A percentile compares a stretch with the other conserved stretches of the same genome.
phyloP scores from a whole-genome alignment of 2,797 vertebrate species.

The Ctenopoma kingsleyae region DNA sequence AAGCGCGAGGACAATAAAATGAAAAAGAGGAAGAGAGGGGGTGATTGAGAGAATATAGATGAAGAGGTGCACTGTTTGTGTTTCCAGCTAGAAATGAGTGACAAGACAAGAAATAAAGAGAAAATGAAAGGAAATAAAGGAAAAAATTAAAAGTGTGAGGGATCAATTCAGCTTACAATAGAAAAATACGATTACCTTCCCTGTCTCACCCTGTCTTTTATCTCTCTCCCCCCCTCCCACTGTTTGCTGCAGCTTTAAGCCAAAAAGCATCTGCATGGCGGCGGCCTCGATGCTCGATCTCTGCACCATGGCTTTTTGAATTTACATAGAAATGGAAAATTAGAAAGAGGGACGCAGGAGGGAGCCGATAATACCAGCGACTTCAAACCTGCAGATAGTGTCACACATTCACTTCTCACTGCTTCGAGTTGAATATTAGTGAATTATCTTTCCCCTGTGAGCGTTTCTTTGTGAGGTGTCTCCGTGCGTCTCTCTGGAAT shows the following conservation, averaged over 20 bases:
- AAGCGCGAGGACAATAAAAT: conserved; percentile 6
- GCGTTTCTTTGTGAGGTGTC: conserved; percentile 32
- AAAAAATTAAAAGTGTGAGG: neutral
- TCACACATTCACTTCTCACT: conserved; percentile 23
- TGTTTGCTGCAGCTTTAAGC: conserved; percentile 58
- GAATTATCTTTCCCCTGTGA: conserved; percentile 27
- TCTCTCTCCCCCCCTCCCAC: conserved; percentile 21
- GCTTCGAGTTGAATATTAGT: conserved; percentile 23
- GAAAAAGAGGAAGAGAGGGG: conserved; percentile 13
- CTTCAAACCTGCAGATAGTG: conserved; percentile 42
- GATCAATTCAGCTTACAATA: conserved; percentile 28
- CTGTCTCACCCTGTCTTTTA: conserved; percentile 44
- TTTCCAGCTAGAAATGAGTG: conserved; percentile 2
- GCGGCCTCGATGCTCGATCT: conserved; percentile 24
- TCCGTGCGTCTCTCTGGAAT: conserved; percentile 27
- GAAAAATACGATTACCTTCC: conserved; percentile 42
- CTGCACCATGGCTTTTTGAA: conserved; percentile 49
- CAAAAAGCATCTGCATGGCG: conserved; percentile 25
- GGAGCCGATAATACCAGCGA: conserved; percentile 22
- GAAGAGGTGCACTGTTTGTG: neutral
- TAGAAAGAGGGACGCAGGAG: conserved; percentile 27
- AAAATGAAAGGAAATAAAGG: neutral
- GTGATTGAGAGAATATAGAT: conserved; percentile 21
- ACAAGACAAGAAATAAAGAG: neutral
- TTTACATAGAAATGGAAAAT: conserved; percentile 77